These are phyloP conservation scores for Dissostichus mawsoni DNA, from an alignment of 2,113 vertebrate genomes.

Conservation along the genomic window DNA sequence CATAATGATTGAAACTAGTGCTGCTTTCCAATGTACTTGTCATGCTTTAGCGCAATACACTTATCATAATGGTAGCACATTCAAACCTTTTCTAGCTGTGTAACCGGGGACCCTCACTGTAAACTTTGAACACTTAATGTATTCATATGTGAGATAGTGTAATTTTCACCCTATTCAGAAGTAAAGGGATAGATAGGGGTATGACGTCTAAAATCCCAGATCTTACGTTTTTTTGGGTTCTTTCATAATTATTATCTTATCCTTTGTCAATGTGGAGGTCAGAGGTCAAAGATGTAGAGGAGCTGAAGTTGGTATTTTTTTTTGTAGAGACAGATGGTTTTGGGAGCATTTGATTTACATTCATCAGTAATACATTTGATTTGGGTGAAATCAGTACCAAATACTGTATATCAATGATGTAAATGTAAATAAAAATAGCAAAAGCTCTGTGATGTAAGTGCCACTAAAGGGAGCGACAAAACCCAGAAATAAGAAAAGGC, in stretches of 20 bases:
- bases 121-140: neutral
- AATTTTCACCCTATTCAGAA: too few species aligned
- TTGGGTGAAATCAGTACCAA: neutral
- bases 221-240: too few species aligned
- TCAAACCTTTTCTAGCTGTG: constrained; percentile 13
- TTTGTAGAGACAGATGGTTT: neutral
- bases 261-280: neutral
- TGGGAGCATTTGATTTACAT: neutral
- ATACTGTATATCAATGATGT: neutral
- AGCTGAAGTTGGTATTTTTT: neutral
- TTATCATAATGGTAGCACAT: constrained; percentile 19
- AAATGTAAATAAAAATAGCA: too few species aligned
- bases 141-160: neutral
- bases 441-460: neutral
- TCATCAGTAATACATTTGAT: neutral
- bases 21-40: constrained; percentile 25
- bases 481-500: too few species aligned
- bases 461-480: neutral
- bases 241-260: neutral
- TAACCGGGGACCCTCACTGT: neutral
- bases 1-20: constrained; percentile 30
- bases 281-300: neutral
- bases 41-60: constrained; percentile 28
- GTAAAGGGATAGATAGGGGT: too few species aligned
- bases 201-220: too few species aligned